These are phyloP conservation scores for Drosophila sp. DNA, from an alignment of 1,140 invertebrate genomes.

Conservation along the genomic window DNA sequence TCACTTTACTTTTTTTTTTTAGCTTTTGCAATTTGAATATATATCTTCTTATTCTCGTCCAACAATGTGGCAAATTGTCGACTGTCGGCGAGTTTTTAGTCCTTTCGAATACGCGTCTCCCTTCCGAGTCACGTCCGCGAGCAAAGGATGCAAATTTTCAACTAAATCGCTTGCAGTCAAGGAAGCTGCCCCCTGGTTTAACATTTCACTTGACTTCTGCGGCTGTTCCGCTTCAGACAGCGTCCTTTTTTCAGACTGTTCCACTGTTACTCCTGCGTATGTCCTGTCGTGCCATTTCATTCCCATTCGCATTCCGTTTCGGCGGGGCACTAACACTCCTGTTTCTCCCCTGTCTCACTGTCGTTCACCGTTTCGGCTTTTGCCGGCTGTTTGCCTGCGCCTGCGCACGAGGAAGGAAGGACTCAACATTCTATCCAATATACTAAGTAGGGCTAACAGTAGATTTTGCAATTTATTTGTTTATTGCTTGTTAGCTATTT, in stretches of 20 bases:
- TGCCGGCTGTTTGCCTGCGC: conserved; percentile 56
- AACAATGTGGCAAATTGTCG: conserved; percentile 55
- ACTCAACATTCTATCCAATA: conserved; percentile 11
- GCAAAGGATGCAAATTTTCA: conserved; percentile 74
- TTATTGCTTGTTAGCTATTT: conserved; percentile 48
- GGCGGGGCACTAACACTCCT: neutral
- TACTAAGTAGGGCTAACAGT: conserved; percentile 14
- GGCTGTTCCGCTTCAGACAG: conserved; percentile 37
- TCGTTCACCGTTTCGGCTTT: conserved; percentile 3
- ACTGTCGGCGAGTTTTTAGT: conserved; percentile 15
- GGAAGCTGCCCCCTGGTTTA: conserved; percentile 39
- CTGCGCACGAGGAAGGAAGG: conserved; percentile 32
- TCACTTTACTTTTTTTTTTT: conserved; percentile 53
- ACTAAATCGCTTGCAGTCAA: conserved; percentile 56
- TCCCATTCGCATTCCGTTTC: conserved; percentile 26
- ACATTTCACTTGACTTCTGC: conserved; percentile 24
- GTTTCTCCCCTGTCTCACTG: conserved; percentile 8
- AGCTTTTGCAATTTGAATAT: conserved; percentile 24
- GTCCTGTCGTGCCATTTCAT: conserved; percentile 9
- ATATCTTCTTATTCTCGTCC: conserved; percentile 22
- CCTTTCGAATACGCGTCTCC: conserved; percentile 1
- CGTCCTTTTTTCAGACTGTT: conserved; percentile 9
- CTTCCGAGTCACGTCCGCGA: conserved; percentile 65
- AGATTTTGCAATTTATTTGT: conserved; percentile 56
- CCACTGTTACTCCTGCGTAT: conserved; percentile 6